Base-by-base conservation (phyloP, 2,888 invertebrate species). In the Spialia ferax region DNA sequence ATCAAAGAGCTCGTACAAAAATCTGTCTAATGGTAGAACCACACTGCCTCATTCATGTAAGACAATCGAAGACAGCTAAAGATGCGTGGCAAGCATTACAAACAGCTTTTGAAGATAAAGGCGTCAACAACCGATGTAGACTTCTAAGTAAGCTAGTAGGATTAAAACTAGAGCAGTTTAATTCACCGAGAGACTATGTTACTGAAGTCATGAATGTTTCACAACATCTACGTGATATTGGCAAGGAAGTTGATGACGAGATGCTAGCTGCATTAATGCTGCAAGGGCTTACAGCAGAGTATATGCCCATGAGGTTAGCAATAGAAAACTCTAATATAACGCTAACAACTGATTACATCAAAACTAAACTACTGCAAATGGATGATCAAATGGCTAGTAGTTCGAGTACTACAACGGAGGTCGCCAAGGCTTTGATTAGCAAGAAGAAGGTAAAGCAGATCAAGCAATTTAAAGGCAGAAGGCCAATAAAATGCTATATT, bases 131-230 rank as follows among this genome's bases (percentile, higher is more conserved):
- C 1, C 42, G 15, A n/a, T 42, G 42, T 42, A 42, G 42, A 42
- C 42, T 42, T 42, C 42, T 42, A 1, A 42, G 42, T 15, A 42
- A 42, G 42, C 42, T 42, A 42, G 42, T 42, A 7, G 42, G 42
- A 42, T 42, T 42, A 42, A 38, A 38, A 38, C n/a, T 38, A 38
- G 38, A 38, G 38, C 38, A 38, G 38, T 38, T 38, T 38, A 38
- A 38, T n/a, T n/a, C n/a, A n/a, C 38, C 38, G 38, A n/a, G n/a
- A 38, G n/a, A 38, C n/a, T 38, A 38, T 38, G 38, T 38, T 38
- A 38, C 38, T 38, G 38, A 38, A 38, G 38, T 38, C n/a, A 38
- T 38, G 38, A 38, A 38, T 38, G 38, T 38, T 15, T 38, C 38
- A 38, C 38, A 38, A 38, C n/a, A n/a, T 38, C 38, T 38, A 11